Conservation (phyloP, 2,888 invertebrate species). For the Drosophila hamatofila region DNA sequence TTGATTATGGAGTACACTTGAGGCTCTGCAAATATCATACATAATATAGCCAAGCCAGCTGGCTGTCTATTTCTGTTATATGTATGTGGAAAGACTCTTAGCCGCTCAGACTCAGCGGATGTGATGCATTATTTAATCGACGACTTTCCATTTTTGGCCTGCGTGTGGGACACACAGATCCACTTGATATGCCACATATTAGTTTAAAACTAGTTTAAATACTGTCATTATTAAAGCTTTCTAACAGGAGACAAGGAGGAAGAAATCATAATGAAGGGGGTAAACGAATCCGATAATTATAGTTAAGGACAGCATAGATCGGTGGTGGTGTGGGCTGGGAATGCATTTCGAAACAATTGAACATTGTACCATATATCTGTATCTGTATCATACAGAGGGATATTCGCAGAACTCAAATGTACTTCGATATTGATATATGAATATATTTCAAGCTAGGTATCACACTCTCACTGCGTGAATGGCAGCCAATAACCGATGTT, state of each 20-base stretch:
- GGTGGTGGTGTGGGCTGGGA: not conserved
- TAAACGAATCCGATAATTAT: not conserved
- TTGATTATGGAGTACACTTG: slow-evolving; percentile 44
- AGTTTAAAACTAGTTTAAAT: slow-evolving; percentile 35
- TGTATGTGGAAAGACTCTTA: slow-evolving; percentile 18
- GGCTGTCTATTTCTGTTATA: slow-evolving; percentile 51
- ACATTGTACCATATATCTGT: not conserved
- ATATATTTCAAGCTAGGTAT: not conserved
- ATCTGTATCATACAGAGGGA: not conserved
- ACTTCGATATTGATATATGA: slow-evolving; percentile 8
- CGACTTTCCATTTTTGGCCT: slow-evolving; percentile 55
- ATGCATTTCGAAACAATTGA: not conserved
- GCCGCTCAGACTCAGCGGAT: slow-evolving; percentile 40
- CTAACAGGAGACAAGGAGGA: slow-evolving; percentile 7
- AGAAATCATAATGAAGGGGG: not conserved
- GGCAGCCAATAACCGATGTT: slow-evolving; percentile 7
- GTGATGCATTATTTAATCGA: slow-evolving; percentile 56
- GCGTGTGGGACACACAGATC: slow-evolving; percentile 21
- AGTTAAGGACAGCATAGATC: not conserved
- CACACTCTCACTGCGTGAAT: slow-evolving; percentile 6
- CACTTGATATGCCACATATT: slow-evolving; percentile 24
- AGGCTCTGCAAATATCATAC: slow-evolving; percentile 23
- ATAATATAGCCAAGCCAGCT: slow-evolving; percentile 17
- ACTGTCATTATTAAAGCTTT: slow-evolving; percentile 16
- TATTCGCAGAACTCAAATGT: slow-evolving; percentile 1